phyloP scores from a whole-genome alignment of 2,113 vertebrate species.

The Prionailurus viverrinus region DNA sequence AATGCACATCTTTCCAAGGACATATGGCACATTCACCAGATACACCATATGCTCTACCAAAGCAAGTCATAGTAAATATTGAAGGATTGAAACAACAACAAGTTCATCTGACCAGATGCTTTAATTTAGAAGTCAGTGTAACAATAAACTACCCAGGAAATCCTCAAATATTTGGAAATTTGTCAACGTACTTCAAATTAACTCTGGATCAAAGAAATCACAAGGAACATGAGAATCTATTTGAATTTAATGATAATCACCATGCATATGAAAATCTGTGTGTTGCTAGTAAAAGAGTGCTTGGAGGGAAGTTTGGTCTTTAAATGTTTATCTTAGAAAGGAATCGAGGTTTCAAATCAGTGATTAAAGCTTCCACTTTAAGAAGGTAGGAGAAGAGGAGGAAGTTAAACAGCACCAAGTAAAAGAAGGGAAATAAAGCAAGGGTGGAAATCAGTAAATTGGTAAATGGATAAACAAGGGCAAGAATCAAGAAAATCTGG shows the following conservation, averaged over 20 bases:
- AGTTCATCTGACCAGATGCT: not conserved
- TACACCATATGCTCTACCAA: fast-evolving
- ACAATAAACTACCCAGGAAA: not conserved
- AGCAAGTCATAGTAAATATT: fast-evolving
- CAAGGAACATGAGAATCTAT: not conserved
- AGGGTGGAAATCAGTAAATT: not conserved
- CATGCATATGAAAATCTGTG: not conserved
- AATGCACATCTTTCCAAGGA: fast-evolving
- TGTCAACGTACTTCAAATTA: not conserved
- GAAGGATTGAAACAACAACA: not conserved
- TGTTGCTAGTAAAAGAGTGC: not conserved
- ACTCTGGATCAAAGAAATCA: not conserved
- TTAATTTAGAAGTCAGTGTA: not conserved
- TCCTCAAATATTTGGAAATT: not conserved
- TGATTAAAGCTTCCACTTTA: not conserved
- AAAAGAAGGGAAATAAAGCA: not conserved
- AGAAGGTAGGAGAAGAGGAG: not conserved
- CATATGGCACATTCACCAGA: fast-evolving
- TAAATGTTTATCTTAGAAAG: not conserved
- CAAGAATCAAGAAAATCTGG: not conserved
- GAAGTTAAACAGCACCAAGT: not conserved
- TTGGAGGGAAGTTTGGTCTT: not conserved
- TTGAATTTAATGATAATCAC: not conserved
- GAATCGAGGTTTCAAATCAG: not conserved
- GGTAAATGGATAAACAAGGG: not conserved